phyloP scores from a whole-genome alignment of 2,113 vertebrate species.

The Phainopepla nitens region DNA sequence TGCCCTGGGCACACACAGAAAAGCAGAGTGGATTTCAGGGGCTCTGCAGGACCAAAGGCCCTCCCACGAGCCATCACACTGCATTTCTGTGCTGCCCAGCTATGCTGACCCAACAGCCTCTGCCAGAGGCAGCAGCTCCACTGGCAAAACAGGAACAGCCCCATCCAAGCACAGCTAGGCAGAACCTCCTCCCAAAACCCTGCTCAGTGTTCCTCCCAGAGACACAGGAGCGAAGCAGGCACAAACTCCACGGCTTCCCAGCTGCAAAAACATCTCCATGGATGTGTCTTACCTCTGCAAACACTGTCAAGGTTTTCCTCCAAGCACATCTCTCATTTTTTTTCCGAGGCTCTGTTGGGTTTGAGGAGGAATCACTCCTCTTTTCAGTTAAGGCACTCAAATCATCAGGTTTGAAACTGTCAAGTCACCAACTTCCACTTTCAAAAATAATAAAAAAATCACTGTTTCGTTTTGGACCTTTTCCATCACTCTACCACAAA shows the following conservation, averaged over 20 bases:
- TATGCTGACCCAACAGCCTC: neutral
- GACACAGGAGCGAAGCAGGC: accelerated
- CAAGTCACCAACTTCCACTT: neutral
- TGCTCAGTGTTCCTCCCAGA: neutral
- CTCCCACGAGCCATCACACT: neutral
- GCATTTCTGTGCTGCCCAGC: neutral
- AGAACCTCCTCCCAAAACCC: neutral
- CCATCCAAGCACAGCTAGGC: neutral
- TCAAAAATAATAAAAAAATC: neutral
- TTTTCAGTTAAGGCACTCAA: neutral
- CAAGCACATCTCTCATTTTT: neutral
- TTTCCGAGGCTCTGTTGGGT: neutral
- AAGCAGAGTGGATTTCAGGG: neutral
- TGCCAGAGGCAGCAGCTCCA: neutral
- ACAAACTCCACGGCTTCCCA: neutral
- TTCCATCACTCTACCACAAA: neutral
- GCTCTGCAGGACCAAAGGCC: neutral
- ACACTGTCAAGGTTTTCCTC: neutral
- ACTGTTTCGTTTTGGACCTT: neutral
- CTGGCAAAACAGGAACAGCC: neutral
- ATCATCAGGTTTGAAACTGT: neutral
- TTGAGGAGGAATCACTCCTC: neutral
- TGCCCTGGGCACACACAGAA: neutral
- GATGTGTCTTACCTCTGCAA: neutral
- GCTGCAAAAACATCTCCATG: neutral